phyloP scores from a whole-genome alignment of 2,797 vertebrate species.

The Falco novaeseelandiae region DNA sequence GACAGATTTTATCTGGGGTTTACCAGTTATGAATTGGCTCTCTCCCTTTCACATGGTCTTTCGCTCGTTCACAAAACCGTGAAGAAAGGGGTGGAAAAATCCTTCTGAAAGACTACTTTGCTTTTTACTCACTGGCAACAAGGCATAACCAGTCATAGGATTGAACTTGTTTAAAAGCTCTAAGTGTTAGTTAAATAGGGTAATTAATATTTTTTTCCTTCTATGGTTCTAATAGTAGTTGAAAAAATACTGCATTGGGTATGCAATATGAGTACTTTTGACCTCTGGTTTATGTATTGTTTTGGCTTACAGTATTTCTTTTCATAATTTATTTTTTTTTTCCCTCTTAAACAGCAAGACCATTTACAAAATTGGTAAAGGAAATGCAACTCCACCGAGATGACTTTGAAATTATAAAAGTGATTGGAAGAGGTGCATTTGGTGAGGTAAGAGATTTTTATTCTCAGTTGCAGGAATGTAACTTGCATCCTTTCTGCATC shows the following conservation, averaged over 20 bases:
- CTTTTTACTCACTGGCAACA: not conserved
- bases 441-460: conserved; percentile 86
- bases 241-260: not conserved
- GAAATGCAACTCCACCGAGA: conserved; percentile 91
- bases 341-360: conserved; percentile 79
- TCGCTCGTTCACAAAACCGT: not conserved
- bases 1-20: not conserved
- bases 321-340: not conserved
- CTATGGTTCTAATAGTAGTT: not conserved
- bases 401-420: conserved; percentile 96
- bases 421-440: conserved; percentile 93
- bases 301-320: not conserved
- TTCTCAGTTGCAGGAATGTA: not conserved
- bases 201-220: not conserved
- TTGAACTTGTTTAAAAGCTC: not conserved
- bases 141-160: not conserved
- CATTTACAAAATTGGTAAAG: conserved; percentile 88
- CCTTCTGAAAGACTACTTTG: not conserved
- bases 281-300: not conserved
- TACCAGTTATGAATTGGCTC: not conserved
- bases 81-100: not conserved
- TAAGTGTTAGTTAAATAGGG: not conserved
- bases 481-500: not conserved
- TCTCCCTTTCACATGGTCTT: not conserved
- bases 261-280: fast-evolving